Evolutionary conservation across 2,888 invertebrate species (phyloP), one percentile per base, ranked within the genome.

Genomic region (Ormyrus labotus): DNA sequence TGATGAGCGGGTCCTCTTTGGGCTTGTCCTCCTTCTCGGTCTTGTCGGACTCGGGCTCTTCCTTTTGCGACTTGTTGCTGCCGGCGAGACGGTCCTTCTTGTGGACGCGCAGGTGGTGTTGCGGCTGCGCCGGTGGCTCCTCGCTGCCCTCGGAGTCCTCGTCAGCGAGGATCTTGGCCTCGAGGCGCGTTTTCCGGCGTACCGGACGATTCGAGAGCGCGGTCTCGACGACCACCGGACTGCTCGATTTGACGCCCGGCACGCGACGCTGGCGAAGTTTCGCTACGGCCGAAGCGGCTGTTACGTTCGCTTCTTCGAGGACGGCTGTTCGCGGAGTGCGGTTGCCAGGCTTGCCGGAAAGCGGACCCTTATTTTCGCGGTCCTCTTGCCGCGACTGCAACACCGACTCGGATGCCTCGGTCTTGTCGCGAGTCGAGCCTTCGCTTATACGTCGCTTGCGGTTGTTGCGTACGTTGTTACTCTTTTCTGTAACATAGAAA

Each of bases 281-380:
- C 9, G 88, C 80, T 9, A 86, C 84, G 68, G 87, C n/a, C 19
- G 65, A 47, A 67, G 87, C 19, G 19, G 19, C 19, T 83, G 45
- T 86, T 84, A 71, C 87, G 80, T 88, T 90, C 7, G 90, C 87
- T 73, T 90, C 90, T 55, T 89, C 90, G 57, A 90, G 84, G 19
- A 90, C 88, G 10, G 89, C 87, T 19, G 88, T 86, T n/a, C 89
- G 86, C 0, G 77, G 65, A 34, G 80, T 57, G 0, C 85, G 82
- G 78, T 87, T 88, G 51, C 86, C 85, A 6, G 87, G 87, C 78
- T 88, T 87, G 13, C 89, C 88, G 0, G 86, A 79, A 0, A 70
- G n/a, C 47, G 87, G 90, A 5, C 90, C 89, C 81, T 90, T 90
- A 85, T 90, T 90, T 80, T 90, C 90, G 0, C 90, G 87, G 63